Base-by-base conservation (phyloP, 2,113 vertebrate genomes). In the Gavia stellata region DNA sequence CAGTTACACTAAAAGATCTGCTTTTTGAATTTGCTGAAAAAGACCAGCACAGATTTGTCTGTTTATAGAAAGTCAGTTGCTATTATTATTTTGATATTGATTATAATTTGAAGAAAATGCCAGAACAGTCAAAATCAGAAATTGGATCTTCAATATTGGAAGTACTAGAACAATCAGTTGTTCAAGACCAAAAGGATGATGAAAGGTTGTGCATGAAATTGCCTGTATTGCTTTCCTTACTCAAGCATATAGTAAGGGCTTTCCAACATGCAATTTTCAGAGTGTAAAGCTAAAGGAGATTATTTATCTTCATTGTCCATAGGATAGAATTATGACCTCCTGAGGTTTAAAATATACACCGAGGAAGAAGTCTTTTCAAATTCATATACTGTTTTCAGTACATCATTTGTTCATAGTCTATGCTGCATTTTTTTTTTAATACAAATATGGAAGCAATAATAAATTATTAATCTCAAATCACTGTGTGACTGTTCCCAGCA, bases 391-490 rank as follows among this genome's bases (percentile, higher is more conserved):
- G 49, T 45, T 88, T 92, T 61, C 78, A 93, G 75, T 83, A 68
- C n/a, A 67, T 88, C 17, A 5, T 77, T 94, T 95, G 31, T 40
- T 86, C 80, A 47, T 47, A 78, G 20, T n/a, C 77, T 92, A 58
- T 92, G 38, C 58, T 53, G 4, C 13, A 10, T n/a, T n/a, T 53
- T 62, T 80, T 73, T 94, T 82, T 66, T 78, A 5, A 55, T 94
- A 96, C 89, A 91, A 97, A 90, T 90, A 93, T 96, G 97, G 96
- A 95, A 96, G 92, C 63, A 97, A 97, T 96, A 97, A 97, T 98
- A 98, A 98, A 98, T 98, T 98, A 98, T 98, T 98, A 97, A 98
- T 97, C 88, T 96, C 91, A 97, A 98, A 97, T 97, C 92, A 97
- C 96, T 97, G 96, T 96, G 95, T 92, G 97, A 96, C 97, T 98